Evolutionary conservation across 2,888 invertebrate genomes (phyloP).

Genomic region (Ornithoptera priamus): DNA sequence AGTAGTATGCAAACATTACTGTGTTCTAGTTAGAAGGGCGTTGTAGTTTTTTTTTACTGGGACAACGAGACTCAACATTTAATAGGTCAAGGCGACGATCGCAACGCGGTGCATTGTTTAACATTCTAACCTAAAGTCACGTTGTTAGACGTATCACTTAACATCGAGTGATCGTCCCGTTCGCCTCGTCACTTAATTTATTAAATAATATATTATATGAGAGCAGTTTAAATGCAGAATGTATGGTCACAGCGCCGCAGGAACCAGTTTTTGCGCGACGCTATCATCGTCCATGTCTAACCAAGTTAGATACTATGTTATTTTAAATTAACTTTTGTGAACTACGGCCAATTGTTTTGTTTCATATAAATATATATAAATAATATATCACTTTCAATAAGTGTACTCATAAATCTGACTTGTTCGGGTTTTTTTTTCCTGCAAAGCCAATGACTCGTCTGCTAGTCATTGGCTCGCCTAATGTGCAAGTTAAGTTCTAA

Average conservation of each 20-base stretch:
- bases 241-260: slow-evolving; percentile 21
- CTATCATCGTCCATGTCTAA: slow-evolving; percentile 36
- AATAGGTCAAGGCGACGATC: too few species aligned
- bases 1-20: too few species aligned
- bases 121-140: too few species aligned
- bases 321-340: slow-evolving; percentile 34
- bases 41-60: too few species aligned
- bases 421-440: slow-evolving; percentile 7
- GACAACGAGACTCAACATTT: too few species aligned
- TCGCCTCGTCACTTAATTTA: too few species aligned
- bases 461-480: slow-evolving; percentile 19
- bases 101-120: too few species aligned
- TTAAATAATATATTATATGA: too few species aligned
- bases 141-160: too few species aligned
- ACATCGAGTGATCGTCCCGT: too few species aligned
- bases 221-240: too few species aligned
- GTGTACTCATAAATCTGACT: not conserved
- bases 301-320: slow-evolving; percentile 37
- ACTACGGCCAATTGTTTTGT: slow-evolving; percentile 26
- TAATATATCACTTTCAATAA: slow-evolving; percentile 16
- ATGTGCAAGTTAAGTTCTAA: slow-evolving; percentile 4
- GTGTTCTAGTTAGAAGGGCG: too few species aligned
- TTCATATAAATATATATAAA: slow-evolving; percentile 17
- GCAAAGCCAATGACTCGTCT: slow-evolving; percentile 19
- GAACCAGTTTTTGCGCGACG: slow-evolving; percentile 53